Percentiles rank a stretch among this genome's conserved stretches.
phyloP scores from a whole-genome alignment of 2,797 vertebrate species.

The Hybognathus amarus region DNA sequence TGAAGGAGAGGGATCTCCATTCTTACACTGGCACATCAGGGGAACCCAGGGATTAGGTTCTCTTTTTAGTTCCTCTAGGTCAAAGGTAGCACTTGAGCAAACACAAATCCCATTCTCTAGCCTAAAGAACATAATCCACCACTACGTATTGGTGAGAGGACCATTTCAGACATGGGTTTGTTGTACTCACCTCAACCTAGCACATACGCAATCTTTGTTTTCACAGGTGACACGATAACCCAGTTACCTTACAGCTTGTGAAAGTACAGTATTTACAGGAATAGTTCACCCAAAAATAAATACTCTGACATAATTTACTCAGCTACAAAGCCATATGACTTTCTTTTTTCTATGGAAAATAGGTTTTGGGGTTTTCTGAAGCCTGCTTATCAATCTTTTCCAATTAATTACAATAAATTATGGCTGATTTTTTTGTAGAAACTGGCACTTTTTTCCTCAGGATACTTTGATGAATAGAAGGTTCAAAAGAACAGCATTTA shows the following conservation, averaged over 20 bases:
- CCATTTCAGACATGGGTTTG: slow-evolving; percentile 33
- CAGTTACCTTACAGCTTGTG: slow-evolving; percentile 12
- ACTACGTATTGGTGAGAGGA: neutral
- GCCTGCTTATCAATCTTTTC: neutral
- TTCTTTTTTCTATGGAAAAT: neutral
- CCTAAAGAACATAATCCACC: slow-evolving; percentile 39
- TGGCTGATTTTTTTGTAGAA: neutral
- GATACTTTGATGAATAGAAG: neutral
- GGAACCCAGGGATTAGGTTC: slow-evolving; percentile 49
- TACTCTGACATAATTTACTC: neutral
- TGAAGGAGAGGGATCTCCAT: slow-evolving; percentile 19
- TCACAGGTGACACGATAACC: slow-evolving; percentile 47
- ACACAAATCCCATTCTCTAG: slow-evolving; percentile 13
- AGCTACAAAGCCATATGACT: neutral
- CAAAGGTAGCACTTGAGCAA: slow-evolving; percentile 45
- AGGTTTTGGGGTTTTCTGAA: too few species aligned
- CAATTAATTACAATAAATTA: neutral
- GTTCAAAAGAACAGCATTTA: neutral
- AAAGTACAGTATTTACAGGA: slow-evolving; percentile 21
- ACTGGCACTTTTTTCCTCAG: neutral
- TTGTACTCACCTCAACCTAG: slow-evolving; percentile 35
- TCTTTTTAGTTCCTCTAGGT: slow-evolving; percentile 38
- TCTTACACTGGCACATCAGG: slow-evolving; percentile 33
- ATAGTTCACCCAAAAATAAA: neutral
- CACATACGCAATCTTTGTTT: slow-evolving; percentile 34